phyloP scores from a whole-genome alignment of 2,797 vertebrate species.

The Sebastes nivosus region DNA sequence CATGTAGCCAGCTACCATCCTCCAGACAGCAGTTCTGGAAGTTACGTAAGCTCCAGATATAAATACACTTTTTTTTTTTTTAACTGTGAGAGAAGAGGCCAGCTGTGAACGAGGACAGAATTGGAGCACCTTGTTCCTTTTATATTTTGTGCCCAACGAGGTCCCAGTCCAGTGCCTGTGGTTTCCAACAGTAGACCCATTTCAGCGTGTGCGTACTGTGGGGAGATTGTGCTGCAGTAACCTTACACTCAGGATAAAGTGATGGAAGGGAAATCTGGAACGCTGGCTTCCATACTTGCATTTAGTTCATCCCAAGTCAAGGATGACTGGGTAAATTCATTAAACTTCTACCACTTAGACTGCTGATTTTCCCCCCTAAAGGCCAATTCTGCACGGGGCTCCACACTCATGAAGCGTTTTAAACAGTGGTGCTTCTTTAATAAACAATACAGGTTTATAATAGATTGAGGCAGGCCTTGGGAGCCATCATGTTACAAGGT shows the following conservation, averaged over 20 bases:
- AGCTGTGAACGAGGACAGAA: slow-evolving; percentile 79
- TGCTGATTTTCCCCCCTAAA: neutral
- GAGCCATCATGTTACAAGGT: neutral
- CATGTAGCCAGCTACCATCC: slow-evolving; percentile 34
- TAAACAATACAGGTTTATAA: neutral
- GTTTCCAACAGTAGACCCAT: slow-evolving; percentile 61
- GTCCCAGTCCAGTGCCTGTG: slow-evolving; percentile 59
- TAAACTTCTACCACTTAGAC: neutral
- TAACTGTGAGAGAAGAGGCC: slow-evolving; percentile 67
- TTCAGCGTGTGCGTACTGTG: slow-evolving; percentile 43
- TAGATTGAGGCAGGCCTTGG: neutral
- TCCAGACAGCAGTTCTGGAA: slow-evolving; percentile 60
- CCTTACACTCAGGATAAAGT: slow-evolving; percentile 37
- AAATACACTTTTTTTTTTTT: slow-evolving; percentile 59
- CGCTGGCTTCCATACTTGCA: slow-evolving; percentile 25
- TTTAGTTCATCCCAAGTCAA: slow-evolving; percentile 23
- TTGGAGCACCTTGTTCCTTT: slow-evolving; percentile 82
- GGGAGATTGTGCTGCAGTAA: slow-evolving; percentile 58
- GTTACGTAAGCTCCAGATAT: slow-evolving; percentile 69
- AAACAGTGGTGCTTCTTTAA: neutral
- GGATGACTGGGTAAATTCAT: slow-evolving; percentile 32
- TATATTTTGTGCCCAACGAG: slow-evolving; percentile 64
- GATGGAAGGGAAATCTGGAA: slow-evolving; percentile 51
- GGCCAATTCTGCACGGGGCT: neutral
- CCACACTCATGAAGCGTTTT: neutral